Conservation (phyloP, 2,113 vertebrate genomes). For the Rafetus swinhoei region DNA sequence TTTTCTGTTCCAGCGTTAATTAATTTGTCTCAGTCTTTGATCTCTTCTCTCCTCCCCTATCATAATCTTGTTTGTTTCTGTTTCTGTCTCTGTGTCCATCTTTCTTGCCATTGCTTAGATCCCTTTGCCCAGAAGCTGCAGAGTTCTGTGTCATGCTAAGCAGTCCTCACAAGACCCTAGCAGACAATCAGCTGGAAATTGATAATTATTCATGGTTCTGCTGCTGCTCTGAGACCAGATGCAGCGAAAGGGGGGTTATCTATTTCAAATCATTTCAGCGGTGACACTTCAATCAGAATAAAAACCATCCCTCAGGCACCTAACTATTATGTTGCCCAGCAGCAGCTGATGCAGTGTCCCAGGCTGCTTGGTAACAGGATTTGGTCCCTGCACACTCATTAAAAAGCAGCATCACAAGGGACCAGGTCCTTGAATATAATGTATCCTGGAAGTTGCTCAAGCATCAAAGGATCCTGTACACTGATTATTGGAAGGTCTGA, state of each 20-base stretch:
- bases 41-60: slow-evolving; percentile 2
- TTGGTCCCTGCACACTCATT: slow-evolving; percentile 3
- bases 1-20: not conserved
- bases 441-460: not conserved
- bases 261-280: not conserved
- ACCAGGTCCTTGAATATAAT: slow-evolving; percentile 34
- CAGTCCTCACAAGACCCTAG: not conserved
- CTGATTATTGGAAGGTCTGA: slow-evolving; percentile 33
- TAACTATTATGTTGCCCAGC: slow-evolving; percentile 19
- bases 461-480: not conserved
- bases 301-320: slow-evolving; percentile 15
- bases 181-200: not conserved
- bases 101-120: not conserved
- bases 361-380: slow-evolving; percentile 10
- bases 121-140: not conserved
- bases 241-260: not conserved
- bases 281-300: slow-evolving; percentile 37
- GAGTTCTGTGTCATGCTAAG: not conserved
- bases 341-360: slow-evolving; percentile 35
- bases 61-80: not conserved
- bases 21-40: slow-evolving; percentile 34
- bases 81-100: not conserved
- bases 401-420: slow-evolving; percentile 15
- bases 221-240: not conserved
- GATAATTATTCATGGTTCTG: slow-evolving; percentile 15